Evolutionary conservation across 1,140 invertebrate genomes (phyloP), one percentile per base, ranked within the genome.

Genomic region (Hestina assimilis): DNA sequence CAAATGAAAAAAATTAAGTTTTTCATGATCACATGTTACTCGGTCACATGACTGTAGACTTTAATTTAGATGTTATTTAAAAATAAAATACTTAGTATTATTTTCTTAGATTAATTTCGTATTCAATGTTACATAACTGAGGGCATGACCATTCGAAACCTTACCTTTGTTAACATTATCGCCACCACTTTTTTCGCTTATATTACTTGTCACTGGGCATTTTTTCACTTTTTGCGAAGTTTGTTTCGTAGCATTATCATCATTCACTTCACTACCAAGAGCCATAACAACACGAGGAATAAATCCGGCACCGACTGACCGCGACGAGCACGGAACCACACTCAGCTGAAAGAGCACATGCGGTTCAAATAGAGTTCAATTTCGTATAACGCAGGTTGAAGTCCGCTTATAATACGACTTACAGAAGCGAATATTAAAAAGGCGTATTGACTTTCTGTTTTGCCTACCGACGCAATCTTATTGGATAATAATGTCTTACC

Each of bases 231-330:
- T 88, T 68, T 86, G 81, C 45, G 84, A 71, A 59, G 73, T 53
- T 76, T 79, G 82, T 85, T 83, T 86, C 43, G 82, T 63, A 68
- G 73, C 75, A 82, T 85, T 88, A 73, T 89, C 86, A 74, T 88
- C 83, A 81, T 87, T 89, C 87, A 89, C 88, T 87, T 89, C 85
- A 89, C 86, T 83, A 84, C 86, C 87, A 70, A 89, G 83, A 83
- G 88, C 88, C 88, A 89, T 89, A 87, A 89, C 87, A 89, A 89
- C 83, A 89, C 85, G 85, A 87, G 79, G 79, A 86, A 87, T 78
- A 78, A 83, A 84, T 80, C 77, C 75, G 69, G 72, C 75, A 80
- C 73, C 74, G 75, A 87, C 78, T 82, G 79, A 82, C 83, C 83
- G 84, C 85, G 81, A 86, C 78, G 68, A 83, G 75, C 79, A 85